Percentiles rank a stretch among this genome's conserved stretches.
Evolutionary conservation across 2,888 invertebrate genomes (phyloP).

Genomic region (Patella depressa): DNA sequence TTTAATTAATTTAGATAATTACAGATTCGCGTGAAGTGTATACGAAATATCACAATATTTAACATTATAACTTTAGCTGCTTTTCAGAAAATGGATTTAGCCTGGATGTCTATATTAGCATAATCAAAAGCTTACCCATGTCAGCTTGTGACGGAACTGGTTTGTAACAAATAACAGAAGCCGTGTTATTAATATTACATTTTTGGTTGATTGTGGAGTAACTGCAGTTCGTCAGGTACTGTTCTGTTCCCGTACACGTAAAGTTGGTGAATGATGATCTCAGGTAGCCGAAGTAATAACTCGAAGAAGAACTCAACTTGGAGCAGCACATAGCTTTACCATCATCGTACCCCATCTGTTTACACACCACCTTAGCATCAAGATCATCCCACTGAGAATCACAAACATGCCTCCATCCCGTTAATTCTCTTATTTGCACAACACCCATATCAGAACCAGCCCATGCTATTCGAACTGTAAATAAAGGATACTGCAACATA

Average conservation of each 20-base stretch:
- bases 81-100: too few relatives aligned
- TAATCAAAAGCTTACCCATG: too few relatives aligned
- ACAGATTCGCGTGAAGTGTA: too few relatives aligned
- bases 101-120: too few relatives aligned
- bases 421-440: conserved; percentile 46
- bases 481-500: too few relatives aligned
- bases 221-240: conserved; percentile 37
- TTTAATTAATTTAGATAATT: too few relatives aligned
- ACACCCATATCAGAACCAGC: conserved; percentile 42
- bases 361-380: conserved; percentile 48
- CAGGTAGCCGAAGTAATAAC: conserved; percentile 40
- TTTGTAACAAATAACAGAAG: conserved; percentile 44
- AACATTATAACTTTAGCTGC: too few relatives aligned
- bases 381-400: conserved; percentile 52
- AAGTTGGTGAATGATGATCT: conserved; percentile 43
- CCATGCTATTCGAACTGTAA: too few relatives aligned
- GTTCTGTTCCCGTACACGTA: conserved; percentile 50
- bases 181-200: conserved; percentile 41
- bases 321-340: conserved; percentile 45
- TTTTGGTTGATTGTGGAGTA: conserved; percentile 22
- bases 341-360: conserved; percentile 73
- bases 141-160: too few relatives aligned
- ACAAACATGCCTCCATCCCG: conserved; percentile 51
- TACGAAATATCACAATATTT: too few relatives aligned
- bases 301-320: background rate